These are phyloP conservation scores for Phrynocephalus versicolor DNA, from an alignment of 2,113 vertebrate species.

Conservation along the genomic window DNA sequence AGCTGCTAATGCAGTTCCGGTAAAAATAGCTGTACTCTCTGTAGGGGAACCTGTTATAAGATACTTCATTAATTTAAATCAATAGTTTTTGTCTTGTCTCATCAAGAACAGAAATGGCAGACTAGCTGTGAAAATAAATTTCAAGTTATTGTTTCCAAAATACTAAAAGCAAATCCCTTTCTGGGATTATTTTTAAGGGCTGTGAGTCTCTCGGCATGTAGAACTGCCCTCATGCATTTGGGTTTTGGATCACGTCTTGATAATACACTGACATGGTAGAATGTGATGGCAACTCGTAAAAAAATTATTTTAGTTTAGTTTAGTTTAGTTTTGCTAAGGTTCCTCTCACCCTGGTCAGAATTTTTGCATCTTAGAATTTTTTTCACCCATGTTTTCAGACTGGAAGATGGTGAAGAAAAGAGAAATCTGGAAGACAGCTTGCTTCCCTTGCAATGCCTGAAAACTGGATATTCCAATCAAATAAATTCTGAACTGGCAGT, in stretches of 20 bases:
- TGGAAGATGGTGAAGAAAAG: background rate
- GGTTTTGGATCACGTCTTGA: background rate
- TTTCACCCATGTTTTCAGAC: background rate
- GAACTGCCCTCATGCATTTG: background rate
- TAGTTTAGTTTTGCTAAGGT: too few species aligned
- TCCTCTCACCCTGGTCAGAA: background rate
- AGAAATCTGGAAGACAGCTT: background rate
- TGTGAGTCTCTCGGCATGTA: background rate
- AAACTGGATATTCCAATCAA: too few species aligned
- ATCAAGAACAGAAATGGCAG: background rate
- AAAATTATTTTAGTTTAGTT: too few species aligned
- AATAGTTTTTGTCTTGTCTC: background rate
- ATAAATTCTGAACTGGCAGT: too few species aligned
- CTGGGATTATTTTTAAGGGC: background rate
- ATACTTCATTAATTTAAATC: background rate
- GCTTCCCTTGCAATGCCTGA: too few species aligned
- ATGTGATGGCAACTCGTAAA: too few species aligned
- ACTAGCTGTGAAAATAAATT: background rate
- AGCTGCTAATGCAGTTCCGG: background rate
- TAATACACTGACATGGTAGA: too few species aligned
- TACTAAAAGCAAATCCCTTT: background rate
- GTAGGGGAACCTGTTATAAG: background rate
- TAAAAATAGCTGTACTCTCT: background rate
- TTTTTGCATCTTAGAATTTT: background rate
- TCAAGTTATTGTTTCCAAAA: background rate